Base-by-base conservation (phyloP, 2,113 vertebrate genomes). In the Hyla sarda region DNA sequence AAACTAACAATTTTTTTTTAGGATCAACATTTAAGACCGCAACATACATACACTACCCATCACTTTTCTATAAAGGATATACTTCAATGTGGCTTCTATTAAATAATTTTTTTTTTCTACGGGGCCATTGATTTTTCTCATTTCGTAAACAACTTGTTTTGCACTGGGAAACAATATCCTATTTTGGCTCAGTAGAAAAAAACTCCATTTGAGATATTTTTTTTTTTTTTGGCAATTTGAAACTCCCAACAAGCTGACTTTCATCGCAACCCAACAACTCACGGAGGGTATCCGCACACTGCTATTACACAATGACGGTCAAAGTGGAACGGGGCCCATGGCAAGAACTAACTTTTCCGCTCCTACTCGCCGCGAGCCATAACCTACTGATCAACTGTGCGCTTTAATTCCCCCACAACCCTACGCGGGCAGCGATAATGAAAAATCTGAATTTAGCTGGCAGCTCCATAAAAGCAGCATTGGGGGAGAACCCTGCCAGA, bases 371-470 rank as follows among this genome's bases (percentile, higher is more conserved):
- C 28, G 14, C 8, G 41, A 79, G 65, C 34, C 23, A 72, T 54
- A 80, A 74, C 47, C 17, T 54, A 50, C 73, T 21, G 67, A 62
- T 62, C 50, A 81, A 71, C 50, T 50, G 21, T 50, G 67, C n/a
- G n/a, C 54, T 81, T 81, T 23, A 7, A 28, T 58, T 80, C 65
- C 56, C 50, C 50, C 30, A 67, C 84, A 80, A 60, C 50, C 77
- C 16, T 73, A 80, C 34, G 50, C 21, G 30, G 56, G 77, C 28
- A 50, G 77, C 62, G 77, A 82, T 82, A 82, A 81, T 86, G 37
- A 86, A 81, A 73, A 72, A 80, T 23, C 67, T 72, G 76, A 60
- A 82, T 82, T 82, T 50, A 82, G 78, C 34, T 45, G 54, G 47
- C 67, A 60, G 85, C 45, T 82, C 58, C 50, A 74, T 80, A 87